Conservation (phyloP, 2,113 vertebrate species). For the Odontophorus gujanensis region DNA sequence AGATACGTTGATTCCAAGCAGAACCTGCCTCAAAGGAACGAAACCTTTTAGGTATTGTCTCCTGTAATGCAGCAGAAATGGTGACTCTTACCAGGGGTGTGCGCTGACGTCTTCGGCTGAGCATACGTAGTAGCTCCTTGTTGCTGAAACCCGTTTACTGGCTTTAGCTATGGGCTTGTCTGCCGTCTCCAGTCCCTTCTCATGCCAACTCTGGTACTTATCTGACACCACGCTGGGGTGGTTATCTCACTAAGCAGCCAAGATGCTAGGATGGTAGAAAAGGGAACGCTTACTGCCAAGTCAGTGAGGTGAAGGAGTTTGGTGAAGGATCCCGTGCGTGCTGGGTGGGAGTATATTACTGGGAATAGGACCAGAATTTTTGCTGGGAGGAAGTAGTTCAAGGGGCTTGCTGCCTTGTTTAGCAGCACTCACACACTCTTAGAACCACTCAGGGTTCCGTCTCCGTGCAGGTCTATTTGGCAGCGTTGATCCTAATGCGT, state of each 20-base stretch:
- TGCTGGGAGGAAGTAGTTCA: not conserved
- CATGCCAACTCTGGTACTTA: not conserved
- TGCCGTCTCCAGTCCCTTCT: not conserved
- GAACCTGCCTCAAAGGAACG: not conserved
- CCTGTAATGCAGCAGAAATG: not conserved
- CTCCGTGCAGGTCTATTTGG: not conserved
- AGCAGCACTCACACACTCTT: not conserved
- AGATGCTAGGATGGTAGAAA: not conserved
- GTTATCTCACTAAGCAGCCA: not conserved
- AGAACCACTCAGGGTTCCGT: not conserved
- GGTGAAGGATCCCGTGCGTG: accelerated
- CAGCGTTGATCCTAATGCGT: not conserved
- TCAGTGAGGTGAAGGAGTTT: not conserved
- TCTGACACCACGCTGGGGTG: not conserved
- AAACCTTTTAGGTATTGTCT: not conserved
- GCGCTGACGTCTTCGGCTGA: not conserved
- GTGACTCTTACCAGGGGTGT: not conserved
- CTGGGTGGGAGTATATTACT: not conserved
- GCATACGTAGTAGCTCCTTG: not conserved
- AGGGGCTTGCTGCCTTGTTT: not conserved
- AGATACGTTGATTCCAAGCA: not conserved
- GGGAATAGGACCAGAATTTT: not conserved
- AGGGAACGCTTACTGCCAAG: not conserved
- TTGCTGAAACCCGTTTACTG: not conserved
- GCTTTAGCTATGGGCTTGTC: not conserved